Evolutionary conservation across 1,140 invertebrate species (phyloP), one percentile per base, ranked within the genome.

Genomic region (Drosophila sulfurigaster): DNA sequence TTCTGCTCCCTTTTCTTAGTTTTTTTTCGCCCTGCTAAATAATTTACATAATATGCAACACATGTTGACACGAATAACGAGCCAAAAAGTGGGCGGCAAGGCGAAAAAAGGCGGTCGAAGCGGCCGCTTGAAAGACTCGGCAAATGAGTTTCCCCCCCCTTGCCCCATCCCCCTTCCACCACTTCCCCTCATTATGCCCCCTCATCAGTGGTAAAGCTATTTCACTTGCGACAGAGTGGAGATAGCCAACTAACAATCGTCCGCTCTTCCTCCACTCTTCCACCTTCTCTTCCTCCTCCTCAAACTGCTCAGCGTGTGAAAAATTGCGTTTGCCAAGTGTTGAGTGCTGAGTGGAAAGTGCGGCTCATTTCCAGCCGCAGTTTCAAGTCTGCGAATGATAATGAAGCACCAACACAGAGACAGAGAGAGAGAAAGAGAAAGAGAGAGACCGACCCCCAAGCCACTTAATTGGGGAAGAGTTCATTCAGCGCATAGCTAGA

Each of bases 11-110:
- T 5, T 38, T 59, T 32, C 30, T 41, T 43, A 43, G 5, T 57
- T 70, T 57, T 76, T 79, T 82, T 20, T 20, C 20, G 79, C 83
- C 73, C 69, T 72, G 83, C 80, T 72, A 87, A 74, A 87, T 88
- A 88, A 87, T 87, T 87, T 87, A 87, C 83, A 87, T 87, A 87
- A 87, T 87, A 88, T 87, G 83, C 83, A 89, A 89, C 82, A 89
- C 74, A 79, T 82, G 82, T 86, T 86, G 82, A 86, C 82, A 86
- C 68, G 82, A 87, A 86, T 86, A 83, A 80, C 59, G 65, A 51
- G 25, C 38, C 20, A 8, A 48, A 25, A 64, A 63, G 49, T 28
- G 68, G 68, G 49, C 43, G 49, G 4, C 20, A 25, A 4, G 20
- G 20, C 20, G 20, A 25, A 25, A 25, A 8, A 13, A 57, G 67